phyloP scores from a whole-genome alignment of 1,140 invertebrate genomes.

The Leptinotarsa texana region DNA sequence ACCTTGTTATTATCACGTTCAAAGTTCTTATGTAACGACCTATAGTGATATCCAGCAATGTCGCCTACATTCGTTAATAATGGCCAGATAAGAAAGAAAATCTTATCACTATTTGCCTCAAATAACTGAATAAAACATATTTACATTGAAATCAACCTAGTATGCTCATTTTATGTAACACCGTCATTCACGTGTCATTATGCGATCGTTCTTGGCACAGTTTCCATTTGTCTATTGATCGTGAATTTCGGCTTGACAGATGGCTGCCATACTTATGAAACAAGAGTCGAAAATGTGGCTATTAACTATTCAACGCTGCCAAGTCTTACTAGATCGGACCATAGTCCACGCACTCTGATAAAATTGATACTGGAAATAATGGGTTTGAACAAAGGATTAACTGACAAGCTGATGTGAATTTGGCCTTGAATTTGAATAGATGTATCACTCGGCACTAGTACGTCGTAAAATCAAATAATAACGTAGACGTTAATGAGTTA shows the following conservation, averaged over 20 bases:
- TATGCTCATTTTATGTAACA: constrained; percentile 19
- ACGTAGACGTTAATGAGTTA: not conserved
- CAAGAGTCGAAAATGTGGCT: not conserved
- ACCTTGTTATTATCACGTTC: not conserved
- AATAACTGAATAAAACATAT: too few species aligned
- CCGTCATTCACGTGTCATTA: constrained; percentile 23
- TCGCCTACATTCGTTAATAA: not conserved
- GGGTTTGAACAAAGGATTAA: not conserved
- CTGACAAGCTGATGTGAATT: not conserved
- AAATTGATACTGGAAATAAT: not conserved
- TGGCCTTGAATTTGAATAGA: not conserved
- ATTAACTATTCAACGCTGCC: not conserved
- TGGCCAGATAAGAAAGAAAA: not conserved
- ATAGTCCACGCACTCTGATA: not conserved
- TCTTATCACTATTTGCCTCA: too few species aligned
- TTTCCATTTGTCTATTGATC: constrained; percentile 6
- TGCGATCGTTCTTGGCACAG: constrained; percentile 18
- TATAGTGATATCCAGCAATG: not conserved
- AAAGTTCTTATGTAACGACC: constrained; percentile 1
- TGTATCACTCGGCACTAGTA: not conserved
- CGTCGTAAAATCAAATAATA: not conserved
- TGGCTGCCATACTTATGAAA: not conserved
- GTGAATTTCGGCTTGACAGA: not conserved
- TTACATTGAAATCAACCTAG: not conserved
- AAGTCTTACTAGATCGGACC: too few species aligned